Evolutionary conservation across 1,140 invertebrate genomes (phyloP).

Genomic region (Ips nitidus): DNA sequence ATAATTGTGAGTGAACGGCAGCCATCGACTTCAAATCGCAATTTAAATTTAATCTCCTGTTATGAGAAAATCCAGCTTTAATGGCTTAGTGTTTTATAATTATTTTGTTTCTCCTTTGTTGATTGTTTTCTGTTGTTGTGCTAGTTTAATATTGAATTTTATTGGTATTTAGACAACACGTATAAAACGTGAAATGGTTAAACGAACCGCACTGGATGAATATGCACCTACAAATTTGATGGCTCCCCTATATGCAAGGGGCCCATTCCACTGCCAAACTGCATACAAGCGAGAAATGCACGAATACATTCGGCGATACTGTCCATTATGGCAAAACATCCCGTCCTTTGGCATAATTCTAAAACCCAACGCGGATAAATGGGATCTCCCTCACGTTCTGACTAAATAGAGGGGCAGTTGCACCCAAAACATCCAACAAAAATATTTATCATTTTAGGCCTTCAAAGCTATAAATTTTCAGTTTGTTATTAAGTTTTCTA

Average conservation of each 20-base stretch:
- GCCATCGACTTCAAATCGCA: neutral
- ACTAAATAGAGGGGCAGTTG: too few relatives aligned
- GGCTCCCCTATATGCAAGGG: constrained; percentile 19
- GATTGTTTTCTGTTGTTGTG: too few relatives aligned
- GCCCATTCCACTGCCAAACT: constrained; percentile 22
- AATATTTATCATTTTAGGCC: too few relatives aligned
- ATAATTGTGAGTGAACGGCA: constrained; percentile 2
- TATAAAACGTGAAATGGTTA: too few relatives aligned
- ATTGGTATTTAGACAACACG: too few relatives aligned
- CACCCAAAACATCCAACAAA: too few relatives aligned
- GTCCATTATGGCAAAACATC: constrained; percentile 5
- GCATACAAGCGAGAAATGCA: constrained; percentile 23
- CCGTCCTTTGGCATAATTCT: constrained; percentile 10
- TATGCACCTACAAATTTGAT: constrained; percentile 12
- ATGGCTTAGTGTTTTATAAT: constrained; percentile 2
- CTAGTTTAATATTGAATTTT: too few relatives aligned
- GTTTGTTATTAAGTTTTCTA: neutral
- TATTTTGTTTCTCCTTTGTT: neutral
- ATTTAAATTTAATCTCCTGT: constrained; percentile 1
- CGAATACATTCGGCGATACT: constrained; percentile 19
- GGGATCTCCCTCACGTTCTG: neutral
- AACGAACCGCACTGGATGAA: constrained; percentile 13
- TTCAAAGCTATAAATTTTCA: neutral
- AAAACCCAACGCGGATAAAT: neutral
- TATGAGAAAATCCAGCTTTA: neutral